Conservation (phyloP, 2,797 vertebrate species). For the Arnoldichthys spilopterus region DNA sequence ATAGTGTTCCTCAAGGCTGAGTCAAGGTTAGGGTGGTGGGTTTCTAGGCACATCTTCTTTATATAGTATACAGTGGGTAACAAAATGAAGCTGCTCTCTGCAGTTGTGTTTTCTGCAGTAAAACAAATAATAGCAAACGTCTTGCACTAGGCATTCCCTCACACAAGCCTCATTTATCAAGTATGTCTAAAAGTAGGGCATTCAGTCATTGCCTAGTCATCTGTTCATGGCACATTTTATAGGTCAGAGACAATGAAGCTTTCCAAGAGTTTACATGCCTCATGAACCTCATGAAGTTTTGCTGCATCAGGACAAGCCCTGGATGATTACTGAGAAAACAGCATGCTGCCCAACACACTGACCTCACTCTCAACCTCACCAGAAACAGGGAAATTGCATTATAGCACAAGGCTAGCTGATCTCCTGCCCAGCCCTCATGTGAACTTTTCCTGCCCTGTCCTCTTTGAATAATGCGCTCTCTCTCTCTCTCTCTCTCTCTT, state of each 20-base stretch:
- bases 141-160: background rate
- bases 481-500: too few species aligned
- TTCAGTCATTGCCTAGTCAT: background rate
- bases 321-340: background rate
- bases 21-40: background rate
- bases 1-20: constrained; percentile 7
- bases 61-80: background rate
- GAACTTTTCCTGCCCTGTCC: background rate
- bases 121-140: background rate
- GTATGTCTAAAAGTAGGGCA: background rate
- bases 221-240: background rate
- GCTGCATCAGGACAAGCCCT: background rate
- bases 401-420: constrained; percentile 17
- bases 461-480: constrained; percentile 26
- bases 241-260: constrained; percentile 1
- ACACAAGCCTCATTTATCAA: background rate
- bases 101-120: background rate
- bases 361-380: constrained; percentile 29
- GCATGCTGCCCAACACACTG: constrained; percentile 11
- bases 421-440: constrained; percentile 22
- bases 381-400: constrained; percentile 43
- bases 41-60: constrained; percentile 2
- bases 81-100: background rate
- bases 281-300: background rate
- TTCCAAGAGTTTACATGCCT: background rate